A percentile compares a stretch with the other conserved stretches of the same genome.
Evolutionary conservation across 2,888 invertebrate species (phyloP).

Genomic region (Melinopterus prodromus): DNA sequence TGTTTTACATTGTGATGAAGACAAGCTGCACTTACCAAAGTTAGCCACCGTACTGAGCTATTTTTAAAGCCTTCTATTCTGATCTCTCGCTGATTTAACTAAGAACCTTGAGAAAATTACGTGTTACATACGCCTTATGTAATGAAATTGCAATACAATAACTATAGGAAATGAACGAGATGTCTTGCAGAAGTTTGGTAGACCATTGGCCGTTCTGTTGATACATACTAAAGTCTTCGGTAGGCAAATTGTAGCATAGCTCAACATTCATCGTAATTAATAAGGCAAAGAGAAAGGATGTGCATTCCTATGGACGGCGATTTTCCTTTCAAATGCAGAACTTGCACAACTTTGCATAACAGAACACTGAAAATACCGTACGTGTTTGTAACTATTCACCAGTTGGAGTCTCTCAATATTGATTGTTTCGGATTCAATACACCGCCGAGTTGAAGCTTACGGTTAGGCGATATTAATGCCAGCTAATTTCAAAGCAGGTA

Average conservation of each 20-base stretch:
- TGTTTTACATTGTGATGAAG: constrained; percentile 4
- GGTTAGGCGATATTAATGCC: neutral
- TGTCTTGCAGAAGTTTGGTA: no score
- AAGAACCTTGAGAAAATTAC: neutral
- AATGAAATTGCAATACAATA: neutral
- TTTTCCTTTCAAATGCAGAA: neutral
- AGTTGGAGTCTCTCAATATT: neutral
- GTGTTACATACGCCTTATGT: neutral
- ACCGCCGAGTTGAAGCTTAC: neutral
- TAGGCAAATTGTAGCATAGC: neutral
- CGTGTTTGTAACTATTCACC: neutral
- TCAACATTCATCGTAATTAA: neutral
- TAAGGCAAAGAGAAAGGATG: constrained; percentile 4
- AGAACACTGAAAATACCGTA: neutral
- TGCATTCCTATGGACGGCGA: neutral
- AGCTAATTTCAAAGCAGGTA: neutral
- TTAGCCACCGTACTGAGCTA: neutral
- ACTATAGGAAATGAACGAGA: neutral
- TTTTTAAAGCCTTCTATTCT: neutral
- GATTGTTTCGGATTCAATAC: neutral
- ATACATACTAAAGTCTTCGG: neutral
- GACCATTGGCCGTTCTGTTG: neutral
- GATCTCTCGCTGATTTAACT: neutral
- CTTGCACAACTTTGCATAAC: neutral
- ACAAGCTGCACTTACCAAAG: constrained; percentile 4